phyloP scores from a whole-genome alignment of 1,140 invertebrate genomes.

The Nasonia giraulti region DNA sequence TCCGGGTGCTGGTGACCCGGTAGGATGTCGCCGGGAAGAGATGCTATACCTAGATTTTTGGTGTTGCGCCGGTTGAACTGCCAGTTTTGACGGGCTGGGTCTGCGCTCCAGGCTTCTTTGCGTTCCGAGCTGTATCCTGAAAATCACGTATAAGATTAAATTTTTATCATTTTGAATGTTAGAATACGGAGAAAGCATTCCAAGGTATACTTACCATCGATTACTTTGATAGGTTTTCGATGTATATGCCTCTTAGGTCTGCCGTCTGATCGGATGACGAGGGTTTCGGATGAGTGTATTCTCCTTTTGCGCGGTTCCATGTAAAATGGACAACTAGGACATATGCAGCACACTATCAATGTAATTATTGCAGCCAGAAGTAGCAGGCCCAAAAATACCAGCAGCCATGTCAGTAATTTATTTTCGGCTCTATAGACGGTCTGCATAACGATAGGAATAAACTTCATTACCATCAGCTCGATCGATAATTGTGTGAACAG shows the following conservation, averaged over 20 bases:
- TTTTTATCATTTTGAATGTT: too few species aligned
- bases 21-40: constrained; percentile 68
- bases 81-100: constrained; percentile 82
- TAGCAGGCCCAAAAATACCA: constrained; percentile 83
- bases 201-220: constrained; percentile 55
- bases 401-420: constrained; percentile 83
- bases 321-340: constrained; percentile 87
- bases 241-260: constrained; percentile 67
- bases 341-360: constrained; percentile 86
- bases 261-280: constrained; percentile 75
- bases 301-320: constrained; percentile 84
- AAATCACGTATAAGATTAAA: too few species aligned
- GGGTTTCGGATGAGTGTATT: constrained; percentile 83
- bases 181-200: too few species aligned
- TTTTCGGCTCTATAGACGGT: constrained; percentile 82
- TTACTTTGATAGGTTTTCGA: constrained; percentile 57
- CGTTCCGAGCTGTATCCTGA: constrained; percentile 80
- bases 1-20: constrained; percentile 3
- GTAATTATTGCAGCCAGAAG: constrained; percentile 82
- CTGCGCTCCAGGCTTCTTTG: constrained; percentile 86
- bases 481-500: constrained; percentile 10
- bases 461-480: background rate
- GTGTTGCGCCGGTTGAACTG: constrained; percentile 82
- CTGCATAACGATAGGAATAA: constrained; percentile 65
- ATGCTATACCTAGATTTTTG: constrained; percentile 65